Base-by-base conservation (phyloP, 2,888 invertebrate species). In the Apamea crenata region DNA sequence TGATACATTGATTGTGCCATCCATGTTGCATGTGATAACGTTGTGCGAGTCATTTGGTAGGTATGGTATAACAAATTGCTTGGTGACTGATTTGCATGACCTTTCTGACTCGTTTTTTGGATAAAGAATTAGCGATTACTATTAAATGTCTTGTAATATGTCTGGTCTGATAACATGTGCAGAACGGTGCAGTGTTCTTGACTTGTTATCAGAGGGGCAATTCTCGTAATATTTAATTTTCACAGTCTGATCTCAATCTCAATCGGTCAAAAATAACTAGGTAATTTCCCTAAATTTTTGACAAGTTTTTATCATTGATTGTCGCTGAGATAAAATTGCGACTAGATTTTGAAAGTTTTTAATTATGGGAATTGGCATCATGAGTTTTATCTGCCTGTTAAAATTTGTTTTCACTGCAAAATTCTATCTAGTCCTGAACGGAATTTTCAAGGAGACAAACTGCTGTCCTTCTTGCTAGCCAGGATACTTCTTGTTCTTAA, bases 1-100 rank as follows among this genome's bases (percentile, higher is more conserved):
- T 56, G 70, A 66, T 32, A 40, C 68, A 53, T 50, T 74, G 86
- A 77, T 82, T 77, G 67, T 53, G 1, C 4, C 66, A 72, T 18
- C 18, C 16, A 2, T 50, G 1, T 65, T 53, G 44, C 85, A 82
- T 82, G 84, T 68, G 76, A 66, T 65, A 53, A n/a, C 12, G 36
- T 36, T 73, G 66, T 82, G 74, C 1, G 53, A 74, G 5, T 74
- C 40, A 68, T 78, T 53, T 50, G 56, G 59, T 78, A 40, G 63
- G 59, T 68, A 68, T 65, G 36, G 40, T 14, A n/a, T 40, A 50
- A 50, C 5, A n/a, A 36, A 18, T n/a, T 32, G 16, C 25, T 59
- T 47, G 29, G 47, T 18, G 14, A 61, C 25, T 36, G 40, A 80
- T 79, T 32, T 16, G 18, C 25, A n/a, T 80, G 59, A n/a, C 25